Conservation (phyloP, 2,888 invertebrate genomes). For the Clistopyga incitator region DNA sequence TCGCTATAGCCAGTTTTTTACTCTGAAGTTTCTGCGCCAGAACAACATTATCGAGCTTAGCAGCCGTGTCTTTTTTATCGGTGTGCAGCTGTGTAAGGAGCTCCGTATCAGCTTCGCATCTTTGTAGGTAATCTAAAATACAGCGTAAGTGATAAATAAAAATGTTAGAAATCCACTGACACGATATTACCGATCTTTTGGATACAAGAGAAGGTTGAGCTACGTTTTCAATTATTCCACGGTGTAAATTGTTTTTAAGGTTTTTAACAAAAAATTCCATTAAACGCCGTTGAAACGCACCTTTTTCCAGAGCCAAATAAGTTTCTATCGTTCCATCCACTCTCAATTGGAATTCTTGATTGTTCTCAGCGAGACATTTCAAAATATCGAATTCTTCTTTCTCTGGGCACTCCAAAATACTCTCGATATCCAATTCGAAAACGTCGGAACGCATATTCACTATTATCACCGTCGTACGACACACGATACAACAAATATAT, state of each 20-base stretch:
- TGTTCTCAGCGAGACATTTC: slow-evolving; percentile 64
- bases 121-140: slow-evolving; percentile 65
- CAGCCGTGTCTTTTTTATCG: slow-evolving; percentile 60
- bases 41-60: slow-evolving; percentile 63
- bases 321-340: slow-evolving; percentile 56
- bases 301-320: slow-evolving; percentile 49
- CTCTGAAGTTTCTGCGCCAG: slow-evolving; percentile 74
- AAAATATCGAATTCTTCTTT: slow-evolving; percentile 69
- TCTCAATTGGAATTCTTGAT: slow-evolving; percentile 58
- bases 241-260: too few species aligned
- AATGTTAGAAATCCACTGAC: background rate
- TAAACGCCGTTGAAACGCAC: slow-evolving; percentile 64
- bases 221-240: too few species aligned
- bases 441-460: slow-evolving; percentile 35
- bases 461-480: background rate
- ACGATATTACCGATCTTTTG: too few species aligned
- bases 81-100: slow-evolving; percentile 64
- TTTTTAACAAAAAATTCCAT: background rate
- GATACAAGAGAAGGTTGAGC: too few species aligned
- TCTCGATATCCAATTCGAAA: slow-evolving; percentile 64
- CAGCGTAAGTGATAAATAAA: background rate
- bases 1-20: slow-evolving; percentile 72
- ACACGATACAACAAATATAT: background rate
- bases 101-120: slow-evolving; percentile 48
- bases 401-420: slow-evolving; percentile 65